Base-by-base conservation (phyloP, 2,113 vertebrate genomes). In the Amblyornis subalaris region DNA sequence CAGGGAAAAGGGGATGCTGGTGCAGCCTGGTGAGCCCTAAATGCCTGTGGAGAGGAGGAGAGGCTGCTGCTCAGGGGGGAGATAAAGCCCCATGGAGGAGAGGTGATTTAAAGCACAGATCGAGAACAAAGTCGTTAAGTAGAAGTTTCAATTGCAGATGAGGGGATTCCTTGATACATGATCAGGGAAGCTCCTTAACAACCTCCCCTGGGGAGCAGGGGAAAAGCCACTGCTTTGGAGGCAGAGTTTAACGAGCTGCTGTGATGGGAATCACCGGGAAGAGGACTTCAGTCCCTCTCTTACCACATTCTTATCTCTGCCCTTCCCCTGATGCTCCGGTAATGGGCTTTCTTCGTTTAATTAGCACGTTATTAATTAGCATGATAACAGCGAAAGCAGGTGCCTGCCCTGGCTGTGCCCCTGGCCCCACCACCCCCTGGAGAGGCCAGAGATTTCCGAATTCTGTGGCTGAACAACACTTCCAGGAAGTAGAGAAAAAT, bases 1-100 rank as follows among this genome's bases (percentile, higher is more conserved):
- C 23, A 38, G 35, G 12, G 23, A 2, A 7, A 22, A 42, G 12
- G 9, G 8, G 15, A 17, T 74, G 35, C 29, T 60, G 0, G 0
- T 35, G 33, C 51, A 71, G 51, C 42, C 26, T 33, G 15, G 22
- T 61, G 1, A 57, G 70, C 55, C 40, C 14, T 25, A 50, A 80
- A 60, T 29, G 31, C 62, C 35, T 16, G 33, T 12, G 47, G 50
- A 73, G 70, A 33, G 35, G 70, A 33, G 35, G 38, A 55, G 42
- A 75, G 28, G 53, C 24, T 82, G 75, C 57, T 72, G 66, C 45
- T 85, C 33, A 7, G 15, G 21, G 12, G 17, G 28, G 10, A 83
- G 33, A 29, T 21, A 54, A 71, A 94, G 36, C 24, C n/a, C 7
- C 3, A 1, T 2, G 9, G 33, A 53, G 31, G 58, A 92, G 62